Evolutionary conservation across 2,888 invertebrate genomes (phyloP), one percentile per base, ranked within the genome.

Genomic region (Eristalis arbustorum): DNA sequence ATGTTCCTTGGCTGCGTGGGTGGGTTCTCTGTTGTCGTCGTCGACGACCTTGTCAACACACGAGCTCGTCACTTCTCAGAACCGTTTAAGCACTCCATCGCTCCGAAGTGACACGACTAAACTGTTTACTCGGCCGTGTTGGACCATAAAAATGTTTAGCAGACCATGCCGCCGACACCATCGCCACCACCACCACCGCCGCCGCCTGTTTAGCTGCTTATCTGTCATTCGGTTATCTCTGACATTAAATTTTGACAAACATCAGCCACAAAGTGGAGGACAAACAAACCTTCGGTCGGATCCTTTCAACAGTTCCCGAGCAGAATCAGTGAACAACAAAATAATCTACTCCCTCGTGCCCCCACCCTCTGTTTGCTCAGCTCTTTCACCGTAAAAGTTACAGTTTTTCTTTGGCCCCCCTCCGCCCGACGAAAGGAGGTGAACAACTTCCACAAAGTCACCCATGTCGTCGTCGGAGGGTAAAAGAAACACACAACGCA

Each of bases 141-240:
- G 25, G 18, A 69, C 79, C 34, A 59, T 57, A 42, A 23, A 64
- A 18, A 18, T 49, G 61, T 59, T 13, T 14, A 71, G 13, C 61
- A 23, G n/a, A 10, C 49, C n/a, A n/a, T n/a, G n/a, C 49, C 1
- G 8, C 18, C 49, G 5, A 18, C 18, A 6, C 49, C 49, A n/a
- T n/a, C 49, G 18, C 1, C 25, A 25, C 25, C 25, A 25, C 2
- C 25, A 25, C 25, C n/a, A n/a, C n/a, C n/a, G n/a, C n/a, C n/a
- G n/a, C n/a, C n/a, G 18, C 25, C 25, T 25, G 25, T 3, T 25
- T 25, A 25, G 6, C 61, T 62, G 61, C 74, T 79, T 84, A 84
- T 84, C 76, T 81, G 63, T 76, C 67, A 72, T 76, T 80, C 68
- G 67, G 76, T 84, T 81, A 84, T 84, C 84, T 76, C 8, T 18